phyloP scores from a whole-genome alignment of 2,888 invertebrate species.

The Rhagium mordax region DNA sequence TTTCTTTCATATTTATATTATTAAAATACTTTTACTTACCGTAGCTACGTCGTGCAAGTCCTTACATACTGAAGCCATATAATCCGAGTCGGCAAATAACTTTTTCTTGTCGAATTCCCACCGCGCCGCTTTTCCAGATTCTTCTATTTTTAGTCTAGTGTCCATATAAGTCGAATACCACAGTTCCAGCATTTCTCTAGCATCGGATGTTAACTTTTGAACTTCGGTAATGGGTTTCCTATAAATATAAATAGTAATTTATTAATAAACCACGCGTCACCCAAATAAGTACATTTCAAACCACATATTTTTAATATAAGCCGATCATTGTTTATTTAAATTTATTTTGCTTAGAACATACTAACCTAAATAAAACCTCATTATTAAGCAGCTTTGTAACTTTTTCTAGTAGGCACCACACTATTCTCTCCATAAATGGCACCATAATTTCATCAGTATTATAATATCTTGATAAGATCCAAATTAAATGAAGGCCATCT shows the following conservation, averaged over 20 bases:
- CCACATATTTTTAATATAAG: too few species aligned
- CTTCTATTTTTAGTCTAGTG: slow-evolving; percentile 87
- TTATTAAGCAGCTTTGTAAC: slow-evolving; percentile 81
- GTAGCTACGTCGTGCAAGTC: slow-evolving; percentile 86
- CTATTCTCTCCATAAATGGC: slow-evolving; percentile 85
- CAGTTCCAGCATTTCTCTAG: slow-evolving; percentile 78
- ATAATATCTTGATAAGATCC: slow-evolving; percentile 92
- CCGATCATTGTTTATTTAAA: too few species aligned
- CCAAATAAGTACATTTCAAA: too few species aligned
- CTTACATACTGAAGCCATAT: slow-evolving; percentile 84
- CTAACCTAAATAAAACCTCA: slow-evolving; percentile 82
- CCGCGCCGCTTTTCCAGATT: slow-evolving; percentile 86
- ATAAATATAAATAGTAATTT: background rate
- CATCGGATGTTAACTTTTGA: slow-evolving; percentile 70
- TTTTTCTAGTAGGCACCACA: slow-evolving; percentile 86
- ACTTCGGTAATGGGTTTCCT: slow-evolving; percentile 56
- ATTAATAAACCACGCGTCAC: background rate
- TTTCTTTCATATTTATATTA: too few species aligned
- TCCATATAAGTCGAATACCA: slow-evolving; percentile 86
- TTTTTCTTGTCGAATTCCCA: slow-evolving; percentile 93
- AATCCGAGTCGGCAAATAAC: slow-evolving; percentile 89
- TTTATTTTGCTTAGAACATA: too few species aligned
- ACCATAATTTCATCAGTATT: slow-evolving; percentile 90
- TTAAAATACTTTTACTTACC: slow-evolving; percentile 68
- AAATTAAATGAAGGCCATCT: slow-evolving; percentile 90